Conservation (phyloP, 1,140 invertebrate species). For the Musca domestica region DNA sequence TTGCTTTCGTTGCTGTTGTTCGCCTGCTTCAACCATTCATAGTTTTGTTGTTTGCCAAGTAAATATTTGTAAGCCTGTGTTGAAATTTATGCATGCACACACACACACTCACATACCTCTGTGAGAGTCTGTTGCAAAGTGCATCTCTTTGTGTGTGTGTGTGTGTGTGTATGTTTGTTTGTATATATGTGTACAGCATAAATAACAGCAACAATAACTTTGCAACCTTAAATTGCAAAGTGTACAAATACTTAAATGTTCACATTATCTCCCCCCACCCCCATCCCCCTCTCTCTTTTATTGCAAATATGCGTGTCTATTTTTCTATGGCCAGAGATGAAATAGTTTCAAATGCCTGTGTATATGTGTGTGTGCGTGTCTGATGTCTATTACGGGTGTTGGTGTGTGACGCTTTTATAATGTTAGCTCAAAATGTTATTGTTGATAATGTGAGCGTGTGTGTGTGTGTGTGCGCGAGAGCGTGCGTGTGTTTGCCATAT, state of each 20-base stretch:
- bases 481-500: constrained; percentile 1
- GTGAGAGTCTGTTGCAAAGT: too few species aligned
- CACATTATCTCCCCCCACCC: background rate
- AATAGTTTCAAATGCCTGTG: background rate
- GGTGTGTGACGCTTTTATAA: background rate
- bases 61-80: too few species aligned
- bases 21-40: background rate
- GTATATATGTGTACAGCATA: constrained; percentile 7
- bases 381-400: too few species aligned
- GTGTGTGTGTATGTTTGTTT: background rate
- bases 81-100: too few species aligned
- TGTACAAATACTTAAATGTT: constrained; percentile 1
- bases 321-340: background rate
- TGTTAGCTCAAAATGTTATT: background rate
- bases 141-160: background rate
- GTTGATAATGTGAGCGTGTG: background rate
- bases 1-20: background rate
- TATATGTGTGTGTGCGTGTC: background rate
- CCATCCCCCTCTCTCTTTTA: too few species aligned
- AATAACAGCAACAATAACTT: constrained; percentile 17
- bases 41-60: background rate
- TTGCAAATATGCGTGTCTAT: background rate
- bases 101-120: too few species aligned
- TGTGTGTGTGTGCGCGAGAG: background rate
- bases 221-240: constrained; percentile 13